Conservation (phyloP, 2,888 invertebrate species). For the Trypoxylon attenuatum region DNA sequence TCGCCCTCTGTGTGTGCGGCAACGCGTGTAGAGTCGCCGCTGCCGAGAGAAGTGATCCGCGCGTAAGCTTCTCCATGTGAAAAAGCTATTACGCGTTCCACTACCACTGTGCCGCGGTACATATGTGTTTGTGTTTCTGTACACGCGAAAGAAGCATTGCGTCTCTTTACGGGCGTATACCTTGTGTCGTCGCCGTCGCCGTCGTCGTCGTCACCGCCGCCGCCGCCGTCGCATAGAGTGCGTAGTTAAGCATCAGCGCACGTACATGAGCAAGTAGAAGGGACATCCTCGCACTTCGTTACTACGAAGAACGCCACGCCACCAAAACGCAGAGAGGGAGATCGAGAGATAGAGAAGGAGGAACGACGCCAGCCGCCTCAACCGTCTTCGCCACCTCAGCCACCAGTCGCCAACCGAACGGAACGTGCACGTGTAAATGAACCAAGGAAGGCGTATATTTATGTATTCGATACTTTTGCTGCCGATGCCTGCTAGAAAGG, state of each 20-base stretch:
- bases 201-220: neutral
- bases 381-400: neutral
- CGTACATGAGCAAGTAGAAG: constrained; percentile 32
- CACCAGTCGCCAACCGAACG: neutral
- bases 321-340: neutral
- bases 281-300: constrained; percentile 31
- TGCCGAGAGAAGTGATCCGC: constrained; percentile 53
- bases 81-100: constrained; percentile 54
- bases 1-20: constrained; percentile 57
- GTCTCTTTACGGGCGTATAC: constrained; percentile 37
- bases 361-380: neutral
- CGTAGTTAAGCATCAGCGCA: constrained; percentile 39
- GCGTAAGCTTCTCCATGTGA: constrained; percentile 57
- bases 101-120: constrained; percentile 29
- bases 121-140: constrained; percentile 31
- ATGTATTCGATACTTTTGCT: constrained; percentile 33
- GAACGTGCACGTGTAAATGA: constrained; percentile 27
- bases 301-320: constrained; percentile 15
- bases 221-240: constrained; percentile 40
- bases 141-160: constrained; percentile 42
- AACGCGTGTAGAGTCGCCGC: constrained; percentile 48
- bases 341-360: neutral
- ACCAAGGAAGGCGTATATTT: constrained; percentile 28
- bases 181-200: neutral
- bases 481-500: constrained; percentile 27